Evolutionary conservation across 2,113 vertebrate species (phyloP), one percentile per base, ranked within the genome.

Genomic region (Pan paniscus): DNA sequence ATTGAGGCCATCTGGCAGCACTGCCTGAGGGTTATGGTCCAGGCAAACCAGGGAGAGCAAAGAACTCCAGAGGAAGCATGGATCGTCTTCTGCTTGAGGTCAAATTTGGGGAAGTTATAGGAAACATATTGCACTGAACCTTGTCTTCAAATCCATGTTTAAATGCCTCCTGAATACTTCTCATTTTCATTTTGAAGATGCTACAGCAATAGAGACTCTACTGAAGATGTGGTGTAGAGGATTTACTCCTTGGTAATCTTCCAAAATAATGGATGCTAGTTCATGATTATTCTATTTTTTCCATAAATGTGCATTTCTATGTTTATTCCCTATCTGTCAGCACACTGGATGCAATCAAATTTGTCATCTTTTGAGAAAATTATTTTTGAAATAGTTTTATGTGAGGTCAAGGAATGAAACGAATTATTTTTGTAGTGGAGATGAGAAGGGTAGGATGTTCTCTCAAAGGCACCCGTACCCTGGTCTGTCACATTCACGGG

Each of bases 131-230:
- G 46, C 20, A 0, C 32, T 52, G 35, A 30, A 61, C 67, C 35
- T 14, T 55, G 43, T 61, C 92, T 89, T 89, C 73, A 97, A 70
- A 64, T n/a, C 20, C 25, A 72, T 50, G 52, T 61, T 83, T 78
- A 92, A 61, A 90, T 57, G 38, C 4, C 2, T 90, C 43, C 43
- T 6, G 23, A 38, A 59, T 23, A 59, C 50, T 20, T 43, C 61
- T 32, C 61, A 32, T 32, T 64, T 64, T 64, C 61, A 20, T 75
- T 94, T 88, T 55, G 6, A 90, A 70, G 46, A 43, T 40, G 35
- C 10, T n/a, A 20, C 40, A 78, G 46, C 52, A 27, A 14, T 8
- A 3, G 7, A 40, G 13, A 16, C 18, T 55, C 40, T 70, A 18
- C 30, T 35, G 10, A 88, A n/a, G 27, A 46, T 22, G 22, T 27